These are phyloP conservation scores for Hirtodrosophila confusa DNA, from an alignment of 2,888 invertebrate genomes.

Conservation along the genomic window DNA sequence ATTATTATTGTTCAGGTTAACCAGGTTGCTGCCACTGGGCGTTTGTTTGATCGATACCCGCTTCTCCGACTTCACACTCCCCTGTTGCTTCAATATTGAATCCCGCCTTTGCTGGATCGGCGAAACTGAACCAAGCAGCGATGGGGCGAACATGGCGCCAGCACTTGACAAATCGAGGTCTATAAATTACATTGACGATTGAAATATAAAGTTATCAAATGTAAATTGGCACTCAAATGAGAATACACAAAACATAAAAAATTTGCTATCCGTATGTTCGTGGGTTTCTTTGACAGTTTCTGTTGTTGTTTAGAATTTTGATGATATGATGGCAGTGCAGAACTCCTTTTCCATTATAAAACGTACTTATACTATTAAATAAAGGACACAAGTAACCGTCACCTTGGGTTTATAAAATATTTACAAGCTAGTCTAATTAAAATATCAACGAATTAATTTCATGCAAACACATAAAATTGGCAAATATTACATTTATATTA, in stretches of 20 bases:
- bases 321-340: constrained; percentile 14
- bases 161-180: constrained; percentile 60
- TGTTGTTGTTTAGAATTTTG: background rate
- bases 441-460: constrained; percentile 11
- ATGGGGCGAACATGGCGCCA: constrained; percentile 53
- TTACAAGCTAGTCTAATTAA: constrained; percentile 50
- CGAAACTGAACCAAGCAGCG: constrained; percentile 62
- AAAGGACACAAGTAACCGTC: constrained; percentile 16
- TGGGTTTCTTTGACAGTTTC: constrained; percentile 1
- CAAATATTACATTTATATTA: background rate
- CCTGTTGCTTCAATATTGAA: constrained; percentile 83
- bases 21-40: constrained; percentile 44
- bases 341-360: constrained; percentile 1
- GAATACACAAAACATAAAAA: constrained; percentile 24
- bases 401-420: constrained; percentile 22
- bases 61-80: constrained; percentile 82
- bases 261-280: constrained; percentile 12
- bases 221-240: background rate
- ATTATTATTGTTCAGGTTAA: constrained; percentile 50
- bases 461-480: constrained; percentile 22
- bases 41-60: constrained; percentile 83
- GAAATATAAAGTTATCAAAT: constrained; percentile 21
- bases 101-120: constrained; percentile 80
- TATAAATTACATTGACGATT: constrained; percentile 47
- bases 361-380: constrained; percentile 12